phyloP scores from a whole-genome alignment of 2,888 invertebrate species.

The Drosophila gaucha region DNA sequence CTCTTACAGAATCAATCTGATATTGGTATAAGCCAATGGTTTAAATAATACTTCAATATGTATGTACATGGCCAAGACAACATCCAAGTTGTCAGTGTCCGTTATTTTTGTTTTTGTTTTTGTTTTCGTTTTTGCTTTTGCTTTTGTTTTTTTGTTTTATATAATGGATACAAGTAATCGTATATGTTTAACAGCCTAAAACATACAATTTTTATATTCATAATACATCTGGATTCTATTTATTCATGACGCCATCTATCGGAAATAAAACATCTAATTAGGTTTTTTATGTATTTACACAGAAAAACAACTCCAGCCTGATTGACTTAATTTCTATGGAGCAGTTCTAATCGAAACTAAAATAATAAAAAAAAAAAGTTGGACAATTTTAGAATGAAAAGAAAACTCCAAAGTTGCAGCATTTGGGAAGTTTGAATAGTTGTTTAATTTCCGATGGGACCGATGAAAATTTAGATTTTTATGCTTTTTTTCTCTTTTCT shows the following conservation, averaged over 20 bases:
- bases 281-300: slow-evolving; percentile 47
- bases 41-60: slow-evolving; percentile 75
- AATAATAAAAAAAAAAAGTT: slow-evolving; percentile 4
- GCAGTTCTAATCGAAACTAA: slow-evolving; percentile 7
- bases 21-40: slow-evolving; percentile 31
- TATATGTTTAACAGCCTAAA: slow-evolving; percentile 51
- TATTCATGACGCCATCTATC: slow-evolving; percentile 35
- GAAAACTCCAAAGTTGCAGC: too few species aligned
- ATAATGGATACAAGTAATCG: slow-evolving; percentile 30
- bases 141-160: too few species aligned
- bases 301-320: slow-evolving; percentile 27
- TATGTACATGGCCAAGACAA: slow-evolving; percentile 69
- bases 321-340: slow-evolving; percentile 21
- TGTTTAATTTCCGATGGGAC: slow-evolving; percentile 19
- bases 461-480: slow-evolving; percentile 20
- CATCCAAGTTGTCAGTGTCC: slow-evolving; percentile 24
- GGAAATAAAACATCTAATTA: slow-evolving; percentile 44
- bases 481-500: slow-evolving; percentile 18
- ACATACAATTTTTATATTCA: slow-evolving; percentile 43
- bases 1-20: slow-evolving; percentile 22
- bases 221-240: slow-evolving; percentile 38
- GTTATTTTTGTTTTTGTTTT: slow-evolving; percentile 2
- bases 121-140: slow-evolving; percentile 1
- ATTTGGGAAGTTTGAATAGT: slow-evolving; percentile 10
- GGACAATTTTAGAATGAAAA: too few species aligned